Evolutionary conservation across 2,797 vertebrate genomes (phyloP).

Genomic region (Enteromius unitaeniatus): DNA sequence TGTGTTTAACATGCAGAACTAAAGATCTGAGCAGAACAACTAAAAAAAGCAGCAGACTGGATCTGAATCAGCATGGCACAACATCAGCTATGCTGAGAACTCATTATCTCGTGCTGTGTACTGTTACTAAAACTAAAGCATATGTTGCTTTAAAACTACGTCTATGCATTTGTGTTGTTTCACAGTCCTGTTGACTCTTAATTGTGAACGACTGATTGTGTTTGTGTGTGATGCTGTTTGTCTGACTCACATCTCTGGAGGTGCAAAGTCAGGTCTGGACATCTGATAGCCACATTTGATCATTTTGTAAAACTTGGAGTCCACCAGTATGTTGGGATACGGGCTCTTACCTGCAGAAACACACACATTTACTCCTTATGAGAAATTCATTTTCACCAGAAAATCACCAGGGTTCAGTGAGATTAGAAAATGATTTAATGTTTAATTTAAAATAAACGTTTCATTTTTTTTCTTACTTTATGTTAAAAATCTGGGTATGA

Average conservation of each 20-base stretch:
- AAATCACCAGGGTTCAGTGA: too few relatives aligned
- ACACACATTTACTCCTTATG: background rate
- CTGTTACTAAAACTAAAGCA: too few relatives aligned
- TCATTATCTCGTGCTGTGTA: background rate
- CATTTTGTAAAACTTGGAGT: slow-evolving; percentile 96
- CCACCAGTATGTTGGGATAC: slow-evolving; percentile 91
- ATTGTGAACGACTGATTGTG: background rate
- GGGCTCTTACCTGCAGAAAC: slow-evolving; percentile 88
- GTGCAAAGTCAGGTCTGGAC: slow-evolving; percentile 89
- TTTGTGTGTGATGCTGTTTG: background rate
- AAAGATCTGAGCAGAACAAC: slow-evolving; percentile 61
- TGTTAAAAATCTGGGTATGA: background rate
- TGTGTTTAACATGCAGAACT: slow-evolving; percentile 79
- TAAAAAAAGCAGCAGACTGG: background rate
- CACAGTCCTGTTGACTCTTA: background rate
- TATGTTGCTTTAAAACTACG: too few relatives aligned
- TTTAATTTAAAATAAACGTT: background rate
- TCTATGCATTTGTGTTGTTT: background rate
- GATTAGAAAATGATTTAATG: background rate
- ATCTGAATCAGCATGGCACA: background rate
- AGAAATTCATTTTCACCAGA: too few relatives aligned
- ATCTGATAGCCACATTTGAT: slow-evolving; percentile 96
- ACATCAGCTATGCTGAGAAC: background rate
- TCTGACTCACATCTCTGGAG: slow-evolving; percentile 88
- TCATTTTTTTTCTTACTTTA: background rate